These are phyloP conservation scores for Drosophila hydei DNA, from an alignment of 1,140 invertebrate genomes.

Conservation along the genomic window DNA sequence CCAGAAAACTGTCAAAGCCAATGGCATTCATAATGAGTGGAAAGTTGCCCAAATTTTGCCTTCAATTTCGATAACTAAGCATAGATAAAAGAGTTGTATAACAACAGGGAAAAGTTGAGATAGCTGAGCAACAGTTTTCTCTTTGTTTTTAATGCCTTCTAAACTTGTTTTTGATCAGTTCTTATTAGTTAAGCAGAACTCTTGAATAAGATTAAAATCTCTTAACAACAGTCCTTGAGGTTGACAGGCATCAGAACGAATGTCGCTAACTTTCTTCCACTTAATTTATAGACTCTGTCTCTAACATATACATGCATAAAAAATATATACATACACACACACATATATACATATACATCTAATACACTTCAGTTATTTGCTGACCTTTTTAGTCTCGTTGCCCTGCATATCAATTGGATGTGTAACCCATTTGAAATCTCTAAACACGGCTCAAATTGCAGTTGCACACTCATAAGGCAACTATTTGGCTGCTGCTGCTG, in stretches of 20 bases:
- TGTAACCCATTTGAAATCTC: constrained; percentile 28
- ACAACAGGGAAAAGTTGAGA: neutral
- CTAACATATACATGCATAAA: too few species aligned
- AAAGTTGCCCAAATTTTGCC: constrained; percentile 41
- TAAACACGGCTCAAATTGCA: constrained; percentile 33
- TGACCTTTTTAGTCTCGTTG: constrained; percentile 35
- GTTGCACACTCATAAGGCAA: constrained; percentile 13
- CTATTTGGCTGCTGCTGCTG: neutral
- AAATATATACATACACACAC: neutral
- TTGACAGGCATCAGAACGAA: too few species aligned
- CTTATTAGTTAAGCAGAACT: too few species aligned
- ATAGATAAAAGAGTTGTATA: constrained; percentile 5
- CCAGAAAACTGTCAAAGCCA: constrained; percentile 46
- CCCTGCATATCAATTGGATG: constrained; percentile 39
- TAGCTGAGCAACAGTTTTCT: neutral
- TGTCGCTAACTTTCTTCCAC: too few species aligned
- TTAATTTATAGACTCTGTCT: too few species aligned
- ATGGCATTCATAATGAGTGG: constrained; percentile 71
- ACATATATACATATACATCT: neutral
- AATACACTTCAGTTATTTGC: constrained; percentile 13
- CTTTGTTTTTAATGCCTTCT: too few species aligned
- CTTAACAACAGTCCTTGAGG: too few species aligned
- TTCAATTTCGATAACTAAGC: constrained; percentile 13
- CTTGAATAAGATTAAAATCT: too few species aligned
- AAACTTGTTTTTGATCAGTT: too few species aligned